phyloP scores from a whole-genome alignment of 2,797 vertebrate genomes.

The Calcarius lapponicus region DNA sequence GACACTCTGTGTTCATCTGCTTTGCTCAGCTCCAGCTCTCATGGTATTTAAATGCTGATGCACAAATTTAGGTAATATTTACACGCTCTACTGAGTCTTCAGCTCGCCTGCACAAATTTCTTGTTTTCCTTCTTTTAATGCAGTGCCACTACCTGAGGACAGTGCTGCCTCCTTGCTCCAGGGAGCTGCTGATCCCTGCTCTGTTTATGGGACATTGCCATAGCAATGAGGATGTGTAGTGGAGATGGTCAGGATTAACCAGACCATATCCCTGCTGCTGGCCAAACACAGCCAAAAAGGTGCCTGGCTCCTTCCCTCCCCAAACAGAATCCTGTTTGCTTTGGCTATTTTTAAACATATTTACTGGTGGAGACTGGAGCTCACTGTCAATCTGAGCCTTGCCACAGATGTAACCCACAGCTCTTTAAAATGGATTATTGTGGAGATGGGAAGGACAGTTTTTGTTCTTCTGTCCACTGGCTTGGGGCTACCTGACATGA shows the following conservation, averaged over 20 bases:
- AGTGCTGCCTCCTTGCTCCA: not conserved
- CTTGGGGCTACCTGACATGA: not conserved
- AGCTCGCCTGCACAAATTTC: slow-evolving; percentile 4
- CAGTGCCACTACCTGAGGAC: slow-evolving; percentile 3
- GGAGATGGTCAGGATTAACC: not conserved
- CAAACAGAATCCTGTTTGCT: not conserved
- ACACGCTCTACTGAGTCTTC: not conserved
- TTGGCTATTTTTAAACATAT: slow-evolving; percentile 6
- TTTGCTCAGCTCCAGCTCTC: not conserved
- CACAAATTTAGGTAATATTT: slow-evolving; percentile 41
- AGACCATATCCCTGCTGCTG: not conserved
- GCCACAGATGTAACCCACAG: not conserved
- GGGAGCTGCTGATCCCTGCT: not conserved
- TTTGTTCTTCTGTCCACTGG: not conserved
- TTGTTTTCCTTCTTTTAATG: slow-evolving; percentile 1
- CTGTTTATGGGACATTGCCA: not conserved
- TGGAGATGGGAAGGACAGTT: not conserved
- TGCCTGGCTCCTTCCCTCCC: not conserved
- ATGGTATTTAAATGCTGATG: slow-evolving; percentile 30
- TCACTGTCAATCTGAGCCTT: not conserved
- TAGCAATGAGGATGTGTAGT: not conserved
- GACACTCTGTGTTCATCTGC: not conserved
- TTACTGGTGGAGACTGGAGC: not conserved
- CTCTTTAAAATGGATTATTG: not conserved
- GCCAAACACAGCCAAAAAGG: not conserved